These are phyloP conservation scores for Eulemur macaco DNA, from an alignment of 2,113 vertebrate genomes.

Conservation along the genomic window DNA sequence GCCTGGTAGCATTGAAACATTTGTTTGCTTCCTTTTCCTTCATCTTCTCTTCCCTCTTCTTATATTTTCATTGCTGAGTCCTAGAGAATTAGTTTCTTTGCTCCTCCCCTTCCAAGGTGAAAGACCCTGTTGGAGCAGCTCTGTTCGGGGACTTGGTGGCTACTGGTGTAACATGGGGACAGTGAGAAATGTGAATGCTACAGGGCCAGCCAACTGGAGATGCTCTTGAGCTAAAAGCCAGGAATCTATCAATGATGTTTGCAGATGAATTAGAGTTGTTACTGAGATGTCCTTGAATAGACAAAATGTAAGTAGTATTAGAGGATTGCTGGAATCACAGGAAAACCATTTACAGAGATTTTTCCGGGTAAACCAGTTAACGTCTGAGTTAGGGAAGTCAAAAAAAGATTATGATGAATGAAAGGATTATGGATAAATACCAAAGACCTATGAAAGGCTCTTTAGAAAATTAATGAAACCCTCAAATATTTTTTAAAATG, in stretches of 20 bases:
- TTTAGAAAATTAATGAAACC: conserved; percentile 5
- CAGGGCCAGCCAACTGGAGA: not conserved
- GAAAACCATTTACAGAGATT: not conserved
- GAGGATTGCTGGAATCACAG: not conserved
- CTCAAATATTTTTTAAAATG: not conserved
- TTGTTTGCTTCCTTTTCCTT: not conserved
- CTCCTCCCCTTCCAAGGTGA: not conserved
- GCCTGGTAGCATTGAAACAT: not conserved
- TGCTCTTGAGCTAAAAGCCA: not conserved
- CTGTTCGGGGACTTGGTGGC: not conserved
- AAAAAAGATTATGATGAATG: not conserved
- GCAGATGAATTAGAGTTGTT: not conserved
- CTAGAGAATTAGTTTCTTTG: not conserved
- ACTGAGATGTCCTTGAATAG: not conserved
- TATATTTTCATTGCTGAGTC: not conserved
- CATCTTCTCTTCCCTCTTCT: not conserved
- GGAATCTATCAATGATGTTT: not conserved
- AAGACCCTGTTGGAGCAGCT: not conserved
- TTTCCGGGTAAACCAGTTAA: not conserved
- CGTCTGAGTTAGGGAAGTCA: not conserved
- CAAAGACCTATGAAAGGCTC: not conserved
- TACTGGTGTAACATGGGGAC: not conserved
- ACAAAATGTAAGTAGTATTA: not conserved
- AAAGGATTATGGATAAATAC: not conserved
- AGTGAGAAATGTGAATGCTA: not conserved